phyloP scores from a whole-genome alignment of 2,888 invertebrate species.

The Oscheius sp. region DNA sequence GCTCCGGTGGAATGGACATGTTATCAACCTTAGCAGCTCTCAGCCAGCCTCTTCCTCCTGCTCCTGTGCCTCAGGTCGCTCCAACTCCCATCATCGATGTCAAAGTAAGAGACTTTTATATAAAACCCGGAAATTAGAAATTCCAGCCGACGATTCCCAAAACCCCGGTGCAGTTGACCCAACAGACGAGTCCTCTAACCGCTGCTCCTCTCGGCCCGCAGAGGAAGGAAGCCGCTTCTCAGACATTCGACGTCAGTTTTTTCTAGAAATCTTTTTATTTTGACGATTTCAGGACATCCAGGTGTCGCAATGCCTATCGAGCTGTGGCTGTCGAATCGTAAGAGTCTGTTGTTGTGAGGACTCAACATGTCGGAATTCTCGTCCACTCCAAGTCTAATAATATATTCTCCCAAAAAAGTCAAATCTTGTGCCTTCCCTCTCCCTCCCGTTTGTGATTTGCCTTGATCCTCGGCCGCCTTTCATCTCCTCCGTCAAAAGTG shows the following conservation, averaged over 20 bases:
- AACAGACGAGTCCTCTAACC: slow-evolving; percentile 15
- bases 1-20: slow-evolving; percentile 43
- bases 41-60: slow-evolving; percentile 23
- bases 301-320: slow-evolving; percentile 49
- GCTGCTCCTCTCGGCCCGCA: slow-evolving; percentile 3
- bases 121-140: neutral
- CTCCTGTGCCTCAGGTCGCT: slow-evolving; percentile 7
- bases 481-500: slow-evolving; percentile 25
- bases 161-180: neutral
- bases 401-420: neutral
- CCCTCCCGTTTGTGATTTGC: neutral
- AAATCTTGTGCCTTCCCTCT: slow-evolving; percentile 1
- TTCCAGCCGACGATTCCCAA: slow-evolving; percentile 7
- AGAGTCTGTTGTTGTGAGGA: slow-evolving; percentile 65
- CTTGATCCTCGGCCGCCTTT: slow-evolving; percentile 9
- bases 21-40: slow-evolving; percentile 46
- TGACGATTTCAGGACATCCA: slow-evolving; percentile 47
- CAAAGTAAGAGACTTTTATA: neutral
- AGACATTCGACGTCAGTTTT: slow-evolving; percentile 23
- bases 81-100: slow-evolving; percentile 10
- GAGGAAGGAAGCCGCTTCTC: slow-evolving; percentile 27
- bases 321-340: slow-evolving; percentile 60
- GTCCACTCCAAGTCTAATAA: slow-evolving; percentile 37
- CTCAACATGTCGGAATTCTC: slow-evolving; percentile 43
- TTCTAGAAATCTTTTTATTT: too few relatives aligned